Percentiles rank a stretch among this genome's conserved stretches.
Evolutionary conservation across 2,888 invertebrate genomes (phyloP).

Genomic region (Epinotia demarniana): DNA sequence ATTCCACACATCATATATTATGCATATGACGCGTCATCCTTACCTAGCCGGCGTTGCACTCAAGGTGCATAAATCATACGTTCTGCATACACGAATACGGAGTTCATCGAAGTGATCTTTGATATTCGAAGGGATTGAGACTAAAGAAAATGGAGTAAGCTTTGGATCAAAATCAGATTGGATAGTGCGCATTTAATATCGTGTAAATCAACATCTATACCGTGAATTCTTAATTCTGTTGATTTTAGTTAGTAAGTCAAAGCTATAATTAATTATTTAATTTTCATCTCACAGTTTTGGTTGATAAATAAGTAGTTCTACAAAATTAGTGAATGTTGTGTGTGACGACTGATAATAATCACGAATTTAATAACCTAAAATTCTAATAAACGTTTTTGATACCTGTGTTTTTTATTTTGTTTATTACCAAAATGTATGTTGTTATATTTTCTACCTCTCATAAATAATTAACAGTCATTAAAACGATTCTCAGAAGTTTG

Average conservation of each 20-base stretch:
- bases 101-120: conserved; percentile 70
- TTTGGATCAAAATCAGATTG: neutral
- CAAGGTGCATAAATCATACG: conserved; percentile 75
- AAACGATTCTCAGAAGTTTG: neutral
- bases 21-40: conserved; percentile 47
- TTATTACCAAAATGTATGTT: neutral
- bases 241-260: neutral
- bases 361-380: no score
- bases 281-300: no score
- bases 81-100: conserved; percentile 68
- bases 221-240: neutral
- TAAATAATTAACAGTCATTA: neutral
- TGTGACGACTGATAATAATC: no score
- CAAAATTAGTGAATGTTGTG: no score
- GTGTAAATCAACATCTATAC: neutral
- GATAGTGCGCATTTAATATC: neutral
- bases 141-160: conserved; percentile 20
- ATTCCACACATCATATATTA: conserved; percentile 38
- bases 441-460: neutral
- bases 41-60: conserved; percentile 52
- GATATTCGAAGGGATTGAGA: conserved; percentile 44
- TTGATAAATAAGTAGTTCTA: no score
- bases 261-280: no score
- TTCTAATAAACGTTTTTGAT: no score
- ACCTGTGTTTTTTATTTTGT: neutral